Percentiles rank a stretch among this genome's conserved stretches.
Evolutionary conservation across 2,113 vertebrate genomes (phyloP).

Genomic region (Catharus bicknelli): DNA sequence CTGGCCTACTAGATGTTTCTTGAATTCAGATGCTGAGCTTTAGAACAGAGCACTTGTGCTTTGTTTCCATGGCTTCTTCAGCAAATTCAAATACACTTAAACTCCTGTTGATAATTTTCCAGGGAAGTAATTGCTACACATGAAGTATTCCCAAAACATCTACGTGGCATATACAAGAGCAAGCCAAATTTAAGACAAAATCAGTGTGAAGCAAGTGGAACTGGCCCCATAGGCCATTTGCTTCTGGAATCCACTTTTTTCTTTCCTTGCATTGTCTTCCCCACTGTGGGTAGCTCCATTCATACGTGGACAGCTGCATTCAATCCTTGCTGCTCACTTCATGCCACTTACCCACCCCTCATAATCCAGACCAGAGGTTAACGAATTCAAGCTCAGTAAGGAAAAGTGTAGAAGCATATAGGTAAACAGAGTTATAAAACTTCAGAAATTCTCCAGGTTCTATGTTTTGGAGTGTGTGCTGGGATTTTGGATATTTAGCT

Average conservation of each 20-base stretch:
- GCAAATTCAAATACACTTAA: conserved; percentile 5
- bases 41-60: neutral
- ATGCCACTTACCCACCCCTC: conserved; percentile 55
- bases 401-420: neutral
- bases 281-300: conserved; percentile 58
- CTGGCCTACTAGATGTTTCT: neutral
- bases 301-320: conserved; percentile 45
- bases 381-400: neutral
- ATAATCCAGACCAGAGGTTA: conserved; percentile 56
- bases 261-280: conserved; percentile 37
- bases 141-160: conserved; percentile 38
- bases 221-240: conserved; percentile 40
- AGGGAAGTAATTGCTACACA: conserved; percentile 54
- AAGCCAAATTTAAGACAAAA: conserved; percentile 38
- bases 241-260: conserved; percentile 54
- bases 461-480: neutral
- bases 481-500: neutral
- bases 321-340: conserved; percentile 49
- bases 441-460: neutral
- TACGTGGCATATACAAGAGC: conserved; percentile 16
- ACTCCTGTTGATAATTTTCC: conserved; percentile 50
- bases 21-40: neutral
- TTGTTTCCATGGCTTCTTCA: conserved; percentile 24
- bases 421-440: neutral
- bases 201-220: conserved; percentile 55